These are phyloP conservation scores for Ectemnius lituratus DNA, from an alignment of 2,888 invertebrate genomes.

Conservation along the genomic window DNA sequence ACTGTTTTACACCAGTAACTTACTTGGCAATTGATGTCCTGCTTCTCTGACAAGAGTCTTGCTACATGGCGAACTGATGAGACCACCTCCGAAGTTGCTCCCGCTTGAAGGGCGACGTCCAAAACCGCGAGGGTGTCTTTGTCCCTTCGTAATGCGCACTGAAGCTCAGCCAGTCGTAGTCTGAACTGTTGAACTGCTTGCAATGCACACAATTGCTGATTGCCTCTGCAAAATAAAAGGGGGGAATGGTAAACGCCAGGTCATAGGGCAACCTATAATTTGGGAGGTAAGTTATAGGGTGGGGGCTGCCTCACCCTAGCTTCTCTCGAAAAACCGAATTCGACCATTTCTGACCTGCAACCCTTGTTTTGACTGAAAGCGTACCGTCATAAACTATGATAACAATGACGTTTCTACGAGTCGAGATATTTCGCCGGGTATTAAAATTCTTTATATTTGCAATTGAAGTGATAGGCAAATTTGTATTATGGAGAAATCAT, in stretches of 20 bases:
- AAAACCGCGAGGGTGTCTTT: conserved; percentile 81
- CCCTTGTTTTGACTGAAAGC: too few relatives aligned
- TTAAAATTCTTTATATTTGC: too few relatives aligned
- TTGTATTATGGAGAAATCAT: not conserved
- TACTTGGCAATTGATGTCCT: conserved; percentile 71
- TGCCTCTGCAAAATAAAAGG: conserved; percentile 81
- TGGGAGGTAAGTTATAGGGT: too few relatives aligned
- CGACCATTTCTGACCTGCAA: too few relatives aligned
- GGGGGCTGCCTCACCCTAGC: too few relatives aligned
- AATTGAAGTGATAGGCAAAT: too few relatives aligned
- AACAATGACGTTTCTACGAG: too few relatives aligned
- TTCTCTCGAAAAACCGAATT: too few relatives aligned
- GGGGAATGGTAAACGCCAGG: not conserved
- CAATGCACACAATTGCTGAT: conserved; percentile 85
- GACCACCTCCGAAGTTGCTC: conserved; percentile 79
- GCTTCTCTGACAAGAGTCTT: conserved; percentile 80
- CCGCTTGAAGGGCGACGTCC: conserved; percentile 79
- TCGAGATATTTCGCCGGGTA: too few relatives aligned
- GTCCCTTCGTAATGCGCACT: conserved; percentile 87
- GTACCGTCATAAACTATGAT: too few relatives aligned
- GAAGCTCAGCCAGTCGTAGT: conserved; percentile 86
- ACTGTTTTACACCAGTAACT: not conserved
- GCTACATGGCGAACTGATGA: conserved; percentile 81
- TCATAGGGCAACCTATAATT: not conserved
- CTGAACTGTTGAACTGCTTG: conserved; percentile 88